phyloP scores from a whole-genome alignment of 2,888 invertebrate species.

The Caenorhabditis uteleia region DNA sequence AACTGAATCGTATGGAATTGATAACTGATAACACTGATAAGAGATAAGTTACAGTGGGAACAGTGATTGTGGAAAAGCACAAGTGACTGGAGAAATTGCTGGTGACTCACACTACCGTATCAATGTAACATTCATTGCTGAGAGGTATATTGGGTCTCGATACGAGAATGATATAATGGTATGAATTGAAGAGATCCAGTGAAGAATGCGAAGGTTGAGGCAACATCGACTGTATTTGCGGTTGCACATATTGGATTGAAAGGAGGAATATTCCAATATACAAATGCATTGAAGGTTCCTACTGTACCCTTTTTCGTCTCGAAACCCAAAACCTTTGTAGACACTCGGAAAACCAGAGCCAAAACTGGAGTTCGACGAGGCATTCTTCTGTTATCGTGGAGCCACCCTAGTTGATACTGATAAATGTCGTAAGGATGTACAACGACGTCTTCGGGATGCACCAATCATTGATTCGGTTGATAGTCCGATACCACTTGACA shows the following conservation, averaged over 20 bases:
- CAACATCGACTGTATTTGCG: conserved; percentile 66
- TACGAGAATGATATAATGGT: background rate
- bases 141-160: conserved; percentile 49
- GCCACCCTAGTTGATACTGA: conserved; percentile 48
- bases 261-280: conserved; percentile 69
- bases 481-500: conserved; percentile 37
- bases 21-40: background rate
- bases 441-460: conserved; percentile 39
- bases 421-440: conserved; percentile 52
- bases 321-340: conserved; percentile 17
- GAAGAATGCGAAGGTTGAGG: conserved; percentile 66
- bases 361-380: conserved; percentile 62
- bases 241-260: conserved; percentile 68
- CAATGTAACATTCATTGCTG: conserved; percentile 67
- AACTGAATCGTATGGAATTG: conserved; percentile 29
- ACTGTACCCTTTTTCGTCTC: background rate
- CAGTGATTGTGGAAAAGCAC: conserved; percentile 66
- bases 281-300: conserved; percentile 62
- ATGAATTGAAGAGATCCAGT: conserved; percentile 62
- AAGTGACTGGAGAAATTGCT: conserved; percentile 66
- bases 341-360: conserved; percentile 62
- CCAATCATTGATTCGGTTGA: conserved; percentile 36
- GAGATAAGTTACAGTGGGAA: conserved; percentile 1
- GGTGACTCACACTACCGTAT: conserved; percentile 57
- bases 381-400: conserved; percentile 68